Conservation (phyloP, 2,888 invertebrate genomes). For the Ctena decussata region DNA sequence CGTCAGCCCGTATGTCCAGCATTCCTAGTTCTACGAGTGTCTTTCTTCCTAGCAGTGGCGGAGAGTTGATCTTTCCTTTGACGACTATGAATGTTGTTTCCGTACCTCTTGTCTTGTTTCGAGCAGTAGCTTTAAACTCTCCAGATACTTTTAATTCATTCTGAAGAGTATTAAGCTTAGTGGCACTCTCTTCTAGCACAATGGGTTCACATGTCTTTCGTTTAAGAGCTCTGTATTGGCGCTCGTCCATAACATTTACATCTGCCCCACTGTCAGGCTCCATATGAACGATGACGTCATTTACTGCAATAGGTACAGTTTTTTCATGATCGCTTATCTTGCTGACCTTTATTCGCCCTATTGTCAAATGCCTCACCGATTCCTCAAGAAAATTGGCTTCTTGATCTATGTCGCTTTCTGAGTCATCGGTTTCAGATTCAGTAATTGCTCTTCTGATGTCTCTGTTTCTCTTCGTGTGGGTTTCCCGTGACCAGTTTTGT, state of each 20-base stretch:
- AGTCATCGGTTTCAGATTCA: not conserved
- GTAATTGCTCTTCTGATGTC: not conserved
- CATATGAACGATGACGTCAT: no score
- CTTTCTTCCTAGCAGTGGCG: no score
- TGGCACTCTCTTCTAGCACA: not conserved
- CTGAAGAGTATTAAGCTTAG: conserved; percentile 8
- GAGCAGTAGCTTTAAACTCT: no score
- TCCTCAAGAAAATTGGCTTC: not conserved
- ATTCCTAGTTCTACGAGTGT: no score
- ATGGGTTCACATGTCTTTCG: not conserved
- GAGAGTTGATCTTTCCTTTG: no score
- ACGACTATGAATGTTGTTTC: no score
- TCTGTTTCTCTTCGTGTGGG: not conserved
- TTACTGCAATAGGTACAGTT: conserved; percentile 16
- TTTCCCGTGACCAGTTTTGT: not conserved
- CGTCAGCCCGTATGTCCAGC: no score
- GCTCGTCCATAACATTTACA: no score
- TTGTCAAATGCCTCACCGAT: not conserved
- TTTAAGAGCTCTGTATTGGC: not conserved
- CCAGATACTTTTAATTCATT: not conserved
- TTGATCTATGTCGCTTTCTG: not conserved
- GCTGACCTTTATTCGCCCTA: no score
- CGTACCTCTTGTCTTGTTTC: no score
- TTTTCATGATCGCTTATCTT: conserved; percentile 8
- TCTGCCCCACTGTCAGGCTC: no score